Evolutionary conservation across 2,113 vertebrate species (phyloP).

Genomic region (Saccopteryx leptura): DNA sequence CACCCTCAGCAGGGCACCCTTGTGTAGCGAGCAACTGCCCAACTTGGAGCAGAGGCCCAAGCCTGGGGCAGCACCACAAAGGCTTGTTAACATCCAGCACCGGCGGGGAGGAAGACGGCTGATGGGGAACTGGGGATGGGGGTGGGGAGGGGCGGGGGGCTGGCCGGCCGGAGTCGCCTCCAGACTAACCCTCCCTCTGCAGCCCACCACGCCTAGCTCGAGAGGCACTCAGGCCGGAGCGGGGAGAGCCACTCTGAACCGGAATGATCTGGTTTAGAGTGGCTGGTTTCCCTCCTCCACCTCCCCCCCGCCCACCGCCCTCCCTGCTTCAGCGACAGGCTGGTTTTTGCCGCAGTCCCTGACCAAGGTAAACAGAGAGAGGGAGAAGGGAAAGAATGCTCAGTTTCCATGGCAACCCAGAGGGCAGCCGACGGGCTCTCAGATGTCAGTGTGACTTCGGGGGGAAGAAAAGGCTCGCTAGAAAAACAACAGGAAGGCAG

Average conservation of each 20-base stretch:
- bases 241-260: slow-evolving; percentile 23
- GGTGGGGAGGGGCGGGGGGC: accelerated
- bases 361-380: slow-evolving; percentile 75
- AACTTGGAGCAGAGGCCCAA: slow-evolving; percentile 88
- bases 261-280: slow-evolving; percentile 70
- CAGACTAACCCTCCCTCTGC: no score
- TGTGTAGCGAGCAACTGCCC: background rate
- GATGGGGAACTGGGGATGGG: background rate
- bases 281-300: background rate
- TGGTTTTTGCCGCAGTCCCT: slow-evolving; percentile 74
- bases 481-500: slow-evolving; percentile 91
- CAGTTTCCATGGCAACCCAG: slow-evolving; percentile 74
- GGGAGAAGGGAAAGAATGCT: background rate
- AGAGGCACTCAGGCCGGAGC: background rate
- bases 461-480: slow-evolving; percentile 92
- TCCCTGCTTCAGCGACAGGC: slow-evolving; percentile 35
- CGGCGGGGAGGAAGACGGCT: background rate
- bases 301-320: background rate
- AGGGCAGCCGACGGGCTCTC: slow-evolving; percentile 90
- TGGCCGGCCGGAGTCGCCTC: accelerated
- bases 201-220: background rate
- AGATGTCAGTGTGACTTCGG: slow-evolving; percentile 93
- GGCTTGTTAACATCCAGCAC: slow-evolving; percentile 85
- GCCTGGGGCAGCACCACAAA: slow-evolving; percentile 90
- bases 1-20: background rate